These are phyloP conservation scores for Rhegmatorhina hoffmannsi DNA, from an alignment of 2,113 vertebrate species.

Conservation along the genomic window DNA sequence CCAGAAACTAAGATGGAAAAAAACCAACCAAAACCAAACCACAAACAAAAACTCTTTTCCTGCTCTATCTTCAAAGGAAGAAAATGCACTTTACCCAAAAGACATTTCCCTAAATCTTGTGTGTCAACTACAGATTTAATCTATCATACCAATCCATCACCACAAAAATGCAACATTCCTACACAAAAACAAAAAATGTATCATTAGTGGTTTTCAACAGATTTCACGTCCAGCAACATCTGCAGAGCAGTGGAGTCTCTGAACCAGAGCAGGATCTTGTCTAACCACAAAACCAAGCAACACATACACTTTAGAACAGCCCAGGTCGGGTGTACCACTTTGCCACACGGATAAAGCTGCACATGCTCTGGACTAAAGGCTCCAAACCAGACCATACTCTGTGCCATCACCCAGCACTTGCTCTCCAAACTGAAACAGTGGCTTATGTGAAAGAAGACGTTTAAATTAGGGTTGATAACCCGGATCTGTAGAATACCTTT, in stretches of 20 bases:
- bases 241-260: constrained; percentile 56
- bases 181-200: constrained; percentile 61
- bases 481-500: background rate
- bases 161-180: constrained; percentile 69
- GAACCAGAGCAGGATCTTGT: constrained; percentile 47
- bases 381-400: background rate
- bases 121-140: constrained; percentile 33
- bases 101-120: background rate
- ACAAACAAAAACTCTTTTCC: background rate
- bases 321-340: background rate
- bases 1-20: background rate
- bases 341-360: background rate
- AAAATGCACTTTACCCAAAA: background rate
- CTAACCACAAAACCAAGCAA: constrained; percentile 60
- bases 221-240: constrained; percentile 55
- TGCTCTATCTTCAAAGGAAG: constrained; percentile 32
- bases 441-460: background rate
- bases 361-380: background rate
- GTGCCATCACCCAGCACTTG: background rate
- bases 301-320: constrained; percentile 60
- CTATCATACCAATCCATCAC: constrained; percentile 36
- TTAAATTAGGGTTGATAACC: background rate
- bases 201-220: constrained; percentile 63
- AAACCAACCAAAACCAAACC: background rate
- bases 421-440: background rate